Base-by-base conservation (phyloP, 2,797 vertebrate genomes). In the Denticeps clupeoides region DNA sequence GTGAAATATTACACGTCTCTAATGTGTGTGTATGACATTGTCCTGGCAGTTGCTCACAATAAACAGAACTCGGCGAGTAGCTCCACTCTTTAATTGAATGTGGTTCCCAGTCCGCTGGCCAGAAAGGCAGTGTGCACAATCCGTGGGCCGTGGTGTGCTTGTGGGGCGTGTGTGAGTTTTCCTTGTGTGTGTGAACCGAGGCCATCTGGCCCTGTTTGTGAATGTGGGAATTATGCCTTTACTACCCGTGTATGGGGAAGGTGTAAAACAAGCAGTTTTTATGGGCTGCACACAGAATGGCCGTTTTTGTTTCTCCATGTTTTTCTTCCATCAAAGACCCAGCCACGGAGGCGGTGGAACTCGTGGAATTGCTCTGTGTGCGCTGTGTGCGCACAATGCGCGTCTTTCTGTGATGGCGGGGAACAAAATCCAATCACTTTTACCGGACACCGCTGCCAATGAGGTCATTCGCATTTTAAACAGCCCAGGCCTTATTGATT, bases 181-280 rank as follows among this genome's bases (percentile, higher is more conserved):
- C 18, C 8, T 10, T 38, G 35, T 38, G 38, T 38, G 35, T 21
- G 35, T 38, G 35, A 38, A 16, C 38, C 38, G 35, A 7, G 8
- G 33, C 35, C 2, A 35, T 38, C 35, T 38, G 35, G 35, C 35
- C 21, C 11, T 38, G 8, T 11, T 21, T 10, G 21, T 38, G 9
- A 38, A 38, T 38, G 35, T 38, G 18, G 35, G 35, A 38, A 38
- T 38, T 38, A 38, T 38, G 35, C 9, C 35, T 38, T 38, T 38
- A 21, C 18, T n/a, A 21, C 35, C 35, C 35, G 21, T 38, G 35
- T 38, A 38, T 38, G 35, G 18, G 35, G 35, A 38, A 38, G 35
- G 35, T 38, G 35, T 38, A 19, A 38, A 38, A 38, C 11, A n/a
- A n/a, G 10, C 35, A 21, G 35, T 32, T 25, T 31, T 35, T 35